Conservation (phyloP, 2,888 invertebrate genomes). For the Elysia crispata region DNA sequence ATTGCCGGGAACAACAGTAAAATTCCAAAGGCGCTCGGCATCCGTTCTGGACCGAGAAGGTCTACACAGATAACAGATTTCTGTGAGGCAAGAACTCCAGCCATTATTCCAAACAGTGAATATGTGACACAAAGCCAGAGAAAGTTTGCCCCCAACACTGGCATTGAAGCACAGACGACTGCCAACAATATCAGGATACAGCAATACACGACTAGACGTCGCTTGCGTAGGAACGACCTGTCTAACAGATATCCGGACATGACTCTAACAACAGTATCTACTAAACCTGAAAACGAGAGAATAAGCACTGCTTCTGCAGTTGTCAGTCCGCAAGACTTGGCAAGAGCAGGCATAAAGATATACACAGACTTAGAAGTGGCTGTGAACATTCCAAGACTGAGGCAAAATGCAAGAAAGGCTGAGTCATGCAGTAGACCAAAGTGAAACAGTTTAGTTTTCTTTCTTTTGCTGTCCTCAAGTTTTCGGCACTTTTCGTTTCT, state of each 20-base stretch:
- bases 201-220: slow-evolving; percentile 62
- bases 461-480: too few relatives aligned
- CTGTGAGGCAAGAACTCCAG: slow-evolving; percentile 67
- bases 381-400: slow-evolving; percentile 53
- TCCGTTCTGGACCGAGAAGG: slow-evolving; percentile 64
- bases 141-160: slow-evolving; percentile 53
- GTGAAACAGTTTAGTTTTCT: slow-evolving; percentile 47
- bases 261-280: slow-evolving; percentile 62
- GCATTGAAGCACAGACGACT: slow-evolving; percentile 56
- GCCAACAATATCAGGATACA: slow-evolving; percentile 57
- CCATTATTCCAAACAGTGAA: slow-evolving; percentile 61
- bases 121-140: slow-evolving; percentile 55
- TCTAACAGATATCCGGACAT: slow-evolving; percentile 58
- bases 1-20: slow-evolving; percentile 67
- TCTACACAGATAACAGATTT: slow-evolving; percentile 69
- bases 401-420: slow-evolving; percentile 52
- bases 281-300: slow-evolving; percentile 62
- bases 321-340: slow-evolving; percentile 57
- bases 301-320: slow-evolving; percentile 61
- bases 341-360: slow-evolving; percentile 66
- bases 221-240: slow-evolving; percentile 57
- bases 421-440: slow-evolving; percentile 50
- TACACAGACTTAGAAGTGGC: slow-evolving; percentile 57
- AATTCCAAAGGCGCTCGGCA: slow-evolving; percentile 67
- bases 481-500: neutral